These are phyloP conservation scores for Tetropium fuscum DNA, from an alignment of 2,888 invertebrate species.

Conservation along the genomic window DNA sequence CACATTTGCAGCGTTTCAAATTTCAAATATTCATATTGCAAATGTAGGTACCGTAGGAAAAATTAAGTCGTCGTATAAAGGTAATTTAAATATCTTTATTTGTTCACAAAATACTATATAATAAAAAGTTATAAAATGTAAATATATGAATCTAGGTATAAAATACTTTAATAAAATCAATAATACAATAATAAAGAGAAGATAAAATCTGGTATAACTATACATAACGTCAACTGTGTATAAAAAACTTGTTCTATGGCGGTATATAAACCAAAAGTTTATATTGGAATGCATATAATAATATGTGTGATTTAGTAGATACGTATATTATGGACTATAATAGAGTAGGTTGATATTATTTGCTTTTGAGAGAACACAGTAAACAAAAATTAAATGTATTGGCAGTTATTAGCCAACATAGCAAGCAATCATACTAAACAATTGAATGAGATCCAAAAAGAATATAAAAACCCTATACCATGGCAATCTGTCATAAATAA, in stretches of 20 bases:
- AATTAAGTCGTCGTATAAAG: no score
- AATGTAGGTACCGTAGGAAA: no score
- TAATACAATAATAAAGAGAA: conserved; percentile 63
- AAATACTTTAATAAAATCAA: conserved; percentile 65
- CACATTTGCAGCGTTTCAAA: no score
- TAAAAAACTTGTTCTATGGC: conserved; percentile 60
- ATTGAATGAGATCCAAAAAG: conserved; percentile 61
- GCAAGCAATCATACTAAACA: conserved; percentile 45
- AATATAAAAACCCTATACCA: conserved; percentile 60
- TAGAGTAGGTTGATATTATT: conserved; percentile 33
- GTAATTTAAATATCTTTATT: conserved; percentile 37
- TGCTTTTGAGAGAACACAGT: conserved; percentile 51
- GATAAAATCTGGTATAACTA: conserved; percentile 66
- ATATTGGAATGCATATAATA: conserved; percentile 24
- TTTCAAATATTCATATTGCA: no score
- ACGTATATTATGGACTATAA: conserved; percentile 43
- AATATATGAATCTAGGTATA: conserved; percentile 64
- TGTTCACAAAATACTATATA: conserved; percentile 59
- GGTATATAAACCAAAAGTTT: conserved; percentile 42
- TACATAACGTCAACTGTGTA: conserved; percentile 63
- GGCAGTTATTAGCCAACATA: conserved; percentile 52
- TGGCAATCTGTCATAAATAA: conserved; percentile 60
- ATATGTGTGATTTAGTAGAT: conserved; percentile 45
- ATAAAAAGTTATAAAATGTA: conserved; percentile 66
- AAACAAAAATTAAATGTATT: conserved; percentile 42